Conservation (phyloP, 2,113 vertebrate species). For the Pogona vitticeps region DNA sequence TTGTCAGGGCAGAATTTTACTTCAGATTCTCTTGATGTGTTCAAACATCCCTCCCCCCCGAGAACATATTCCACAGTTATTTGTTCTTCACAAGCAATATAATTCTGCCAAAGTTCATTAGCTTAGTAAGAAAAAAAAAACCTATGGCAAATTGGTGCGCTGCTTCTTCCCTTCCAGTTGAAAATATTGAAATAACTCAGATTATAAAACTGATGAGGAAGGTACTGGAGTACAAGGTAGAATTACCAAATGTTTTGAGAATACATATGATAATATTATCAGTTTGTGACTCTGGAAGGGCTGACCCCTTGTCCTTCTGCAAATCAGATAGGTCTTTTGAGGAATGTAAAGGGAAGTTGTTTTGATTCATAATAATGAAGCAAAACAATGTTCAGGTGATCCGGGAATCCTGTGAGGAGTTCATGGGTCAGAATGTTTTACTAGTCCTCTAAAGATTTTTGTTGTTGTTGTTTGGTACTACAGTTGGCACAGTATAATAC, state of each 20-base stretch:
- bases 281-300: neutral
- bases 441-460: neutral
- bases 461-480: no score
- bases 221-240: neutral
- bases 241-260: neutral
- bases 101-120: no score
- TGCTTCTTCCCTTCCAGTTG: neutral
- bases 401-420: neutral
- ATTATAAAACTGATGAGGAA: neutral
- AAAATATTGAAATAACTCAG: neutral
- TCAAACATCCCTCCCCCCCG: no score
- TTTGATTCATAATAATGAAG: neutral
- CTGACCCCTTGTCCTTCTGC: neutral
- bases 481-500: no score
- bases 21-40: no score
- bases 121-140: no score
- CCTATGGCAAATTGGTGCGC: neutral
- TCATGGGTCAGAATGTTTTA: neutral
- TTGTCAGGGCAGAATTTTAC: no score
- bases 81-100: no score
- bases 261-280: neutral
- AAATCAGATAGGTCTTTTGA: neutral
- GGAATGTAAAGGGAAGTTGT: neutral
- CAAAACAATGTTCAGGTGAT: neutral
- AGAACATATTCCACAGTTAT: no score